Conservation (phyloP, 2,113 vertebrate genomes). For the Boulengeromyrus knoepffleri region DNA sequence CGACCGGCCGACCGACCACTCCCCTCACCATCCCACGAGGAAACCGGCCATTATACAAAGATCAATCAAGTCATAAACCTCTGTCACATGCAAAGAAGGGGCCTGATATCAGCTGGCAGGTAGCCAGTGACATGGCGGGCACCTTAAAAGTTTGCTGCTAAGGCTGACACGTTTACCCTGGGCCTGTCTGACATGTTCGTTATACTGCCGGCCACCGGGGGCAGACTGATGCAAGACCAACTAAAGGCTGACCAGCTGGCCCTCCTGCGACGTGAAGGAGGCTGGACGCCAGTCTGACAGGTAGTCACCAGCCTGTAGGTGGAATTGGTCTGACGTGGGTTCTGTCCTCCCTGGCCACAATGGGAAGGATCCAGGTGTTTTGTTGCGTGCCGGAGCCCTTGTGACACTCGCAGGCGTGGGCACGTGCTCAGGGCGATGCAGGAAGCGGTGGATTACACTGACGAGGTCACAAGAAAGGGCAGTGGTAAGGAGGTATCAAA, state of each 20-base stretch:
- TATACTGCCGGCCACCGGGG: neutral
- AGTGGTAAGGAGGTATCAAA: neutral
- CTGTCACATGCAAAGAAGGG: conserved; percentile 11
- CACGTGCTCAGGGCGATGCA: neutral
- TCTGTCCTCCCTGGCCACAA: neutral
- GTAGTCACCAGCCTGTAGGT: neutral
- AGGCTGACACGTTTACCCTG: neutral
- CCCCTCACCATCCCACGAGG: conserved; percentile 16
- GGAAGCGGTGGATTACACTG: neutral
- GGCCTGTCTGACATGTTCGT: neutral
- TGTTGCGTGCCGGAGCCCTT: neutral
- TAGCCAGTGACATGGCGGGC: neutral
- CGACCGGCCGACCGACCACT: neutral
- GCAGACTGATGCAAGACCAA: conserved; percentile 1
- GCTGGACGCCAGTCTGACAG: neutral
- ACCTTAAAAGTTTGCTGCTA: conserved; percentile 14
- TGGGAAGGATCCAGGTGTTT: neutral
- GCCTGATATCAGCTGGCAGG: neutral
- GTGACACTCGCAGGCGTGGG: neutral
- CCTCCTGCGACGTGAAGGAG: neutral
- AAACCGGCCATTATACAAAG: conserved; percentile 39
- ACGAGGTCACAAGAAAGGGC: neutral
- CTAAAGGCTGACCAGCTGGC: neutral
- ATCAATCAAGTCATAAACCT: conserved; percentile 48
- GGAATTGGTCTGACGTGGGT: neutral